A percentile compares a stretch with the other conserved stretches of the same genome.
phyloP scores from a whole-genome alignment of 2,113 vertebrate genomes.

The Oreochromis tanganicae region DNA sequence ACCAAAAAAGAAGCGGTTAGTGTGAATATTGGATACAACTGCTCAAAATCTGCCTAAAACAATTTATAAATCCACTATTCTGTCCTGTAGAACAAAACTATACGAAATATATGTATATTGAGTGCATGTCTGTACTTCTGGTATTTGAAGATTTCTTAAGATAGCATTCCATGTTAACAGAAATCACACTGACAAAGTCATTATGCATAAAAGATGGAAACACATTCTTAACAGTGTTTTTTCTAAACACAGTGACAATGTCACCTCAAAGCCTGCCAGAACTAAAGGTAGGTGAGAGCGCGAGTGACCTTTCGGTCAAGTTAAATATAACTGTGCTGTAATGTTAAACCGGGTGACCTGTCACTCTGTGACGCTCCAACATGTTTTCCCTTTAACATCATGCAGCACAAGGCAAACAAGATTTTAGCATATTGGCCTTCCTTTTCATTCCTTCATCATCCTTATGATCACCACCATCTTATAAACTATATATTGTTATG shows the following conservation, averaged over 20 bases:
- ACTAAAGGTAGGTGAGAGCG: constrained; percentile 8
- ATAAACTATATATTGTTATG: neutral
- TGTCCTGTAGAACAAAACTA: neutral
- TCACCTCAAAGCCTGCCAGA: neutral
- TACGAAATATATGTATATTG: neutral
- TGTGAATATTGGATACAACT: neutral
- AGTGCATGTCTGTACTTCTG: neutral
- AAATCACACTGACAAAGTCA: neutral
- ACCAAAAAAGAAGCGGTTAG: neutral
- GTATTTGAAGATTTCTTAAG: neutral
- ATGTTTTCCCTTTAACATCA: neutral
- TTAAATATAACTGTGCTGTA: constrained; percentile 49
- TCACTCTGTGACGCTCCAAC: neutral
- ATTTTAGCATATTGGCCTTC: neutral
- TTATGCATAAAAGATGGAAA: neutral
- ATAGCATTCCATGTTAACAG: neutral
- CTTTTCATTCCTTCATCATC: neutral
- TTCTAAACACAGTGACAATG: neutral
- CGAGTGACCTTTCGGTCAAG: constrained; percentile 13
- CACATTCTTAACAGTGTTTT: neutral
- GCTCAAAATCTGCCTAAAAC: neutral
- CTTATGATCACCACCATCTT: neutral
- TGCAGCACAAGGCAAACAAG: neutral
- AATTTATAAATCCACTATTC: neutral
- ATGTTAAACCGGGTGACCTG: constrained; percentile 36